Evolutionary conservation across 2,888 invertebrate genomes (phyloP).

Genomic region (Aproaerema taeniolella): DNA sequence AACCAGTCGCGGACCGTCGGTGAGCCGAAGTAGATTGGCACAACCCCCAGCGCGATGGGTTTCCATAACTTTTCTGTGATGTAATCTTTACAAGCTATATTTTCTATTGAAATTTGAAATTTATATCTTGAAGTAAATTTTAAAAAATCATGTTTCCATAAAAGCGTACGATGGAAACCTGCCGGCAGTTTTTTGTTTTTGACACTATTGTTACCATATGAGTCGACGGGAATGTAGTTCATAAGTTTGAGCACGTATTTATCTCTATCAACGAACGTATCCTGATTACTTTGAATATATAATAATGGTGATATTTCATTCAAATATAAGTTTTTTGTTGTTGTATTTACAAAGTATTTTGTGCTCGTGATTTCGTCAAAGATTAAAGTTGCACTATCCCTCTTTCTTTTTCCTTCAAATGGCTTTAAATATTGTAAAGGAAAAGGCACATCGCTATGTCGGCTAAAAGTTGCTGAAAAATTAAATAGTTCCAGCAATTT

Average conservation of each 20-base stretch:
- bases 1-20: slow-evolving; percentile 86
- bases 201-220: slow-evolving; percentile 87
- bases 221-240: slow-evolving; percentile 84
- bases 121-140: slow-evolving; percentile 84
- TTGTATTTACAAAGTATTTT: slow-evolving; percentile 73
- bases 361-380: too few relatives aligned
- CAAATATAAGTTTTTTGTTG: slow-evolving; percentile 74
- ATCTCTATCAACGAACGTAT: slow-evolving; percentile 87
- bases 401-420: slow-evolving; percentile 73
- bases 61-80: slow-evolving; percentile 93
- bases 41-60: slow-evolving; percentile 85
- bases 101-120: slow-evolving; percentile 89
- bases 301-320: slow-evolving; percentile 83
- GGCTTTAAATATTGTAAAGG: slow-evolving; percentile 80
- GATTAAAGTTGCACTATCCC: too few relatives aligned
- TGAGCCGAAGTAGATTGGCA: slow-evolving; percentile 90
- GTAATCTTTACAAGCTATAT: slow-evolving; percentile 89
- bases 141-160: slow-evolving; percentile 79
- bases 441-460: slow-evolving; percentile 84
- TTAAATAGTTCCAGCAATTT: slow-evolving; percentile 83
- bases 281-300: slow-evolving; percentile 79
- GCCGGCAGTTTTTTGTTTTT: slow-evolving; percentile 87
- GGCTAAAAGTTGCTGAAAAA: slow-evolving; percentile 87
- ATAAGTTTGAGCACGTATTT: slow-evolving; percentile 83
- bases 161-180: slow-evolving; percentile 78